A percentile compares a stretch with the other conserved stretches of the same genome.
These are phyloP conservation scores for Iselma pallidipennis DNA, from an alignment of 2,888 invertebrate species.

Conservation along the genomic window DNA sequence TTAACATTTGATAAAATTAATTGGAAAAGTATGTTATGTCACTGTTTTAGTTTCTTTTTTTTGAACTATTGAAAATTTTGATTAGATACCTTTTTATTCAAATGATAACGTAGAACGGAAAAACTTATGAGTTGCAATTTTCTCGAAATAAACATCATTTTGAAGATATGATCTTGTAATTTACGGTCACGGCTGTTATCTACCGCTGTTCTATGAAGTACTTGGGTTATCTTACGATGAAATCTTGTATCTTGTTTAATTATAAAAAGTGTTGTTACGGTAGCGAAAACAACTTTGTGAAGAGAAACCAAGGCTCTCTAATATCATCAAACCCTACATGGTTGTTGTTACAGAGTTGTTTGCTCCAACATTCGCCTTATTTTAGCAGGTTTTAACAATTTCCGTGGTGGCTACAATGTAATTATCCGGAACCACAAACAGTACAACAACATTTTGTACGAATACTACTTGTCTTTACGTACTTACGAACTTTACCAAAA, in stretches of 20 bases:
- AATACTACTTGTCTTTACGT: too few relatives aligned
- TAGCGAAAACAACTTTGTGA: slow-evolving; percentile 6
- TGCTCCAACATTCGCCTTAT: background rate
- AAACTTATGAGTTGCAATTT: slow-evolving; percentile 12
- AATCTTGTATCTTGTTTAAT: slow-evolving; percentile 27
- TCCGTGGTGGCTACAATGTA: background rate
- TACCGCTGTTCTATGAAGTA: slow-evolving; percentile 22
- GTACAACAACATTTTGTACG: background rate
- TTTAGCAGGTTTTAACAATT: background rate
- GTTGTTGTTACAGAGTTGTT: background rate
- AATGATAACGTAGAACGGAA: background rate
- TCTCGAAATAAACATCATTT: slow-evolving; percentile 14
- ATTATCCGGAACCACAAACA: background rate
- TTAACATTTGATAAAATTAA: slow-evolving; percentile 18
- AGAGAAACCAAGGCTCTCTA: background rate
- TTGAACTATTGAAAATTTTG: background rate
- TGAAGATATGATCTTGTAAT: slow-evolving; percentile 20
- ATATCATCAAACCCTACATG: background rate
- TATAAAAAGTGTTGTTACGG: slow-evolving; percentile 27
- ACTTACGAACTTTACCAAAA: too few relatives aligned
- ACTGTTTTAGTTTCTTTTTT: background rate
- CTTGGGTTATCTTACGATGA: slow-evolving; percentile 23
- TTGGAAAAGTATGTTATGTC: slow-evolving; percentile 15
- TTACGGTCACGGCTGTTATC: slow-evolving; percentile 22
- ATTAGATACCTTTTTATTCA: background rate